Evolutionary conservation across 2,888 invertebrate species (phyloP).

Genomic region (Listrodromus nycthemerus): DNA sequence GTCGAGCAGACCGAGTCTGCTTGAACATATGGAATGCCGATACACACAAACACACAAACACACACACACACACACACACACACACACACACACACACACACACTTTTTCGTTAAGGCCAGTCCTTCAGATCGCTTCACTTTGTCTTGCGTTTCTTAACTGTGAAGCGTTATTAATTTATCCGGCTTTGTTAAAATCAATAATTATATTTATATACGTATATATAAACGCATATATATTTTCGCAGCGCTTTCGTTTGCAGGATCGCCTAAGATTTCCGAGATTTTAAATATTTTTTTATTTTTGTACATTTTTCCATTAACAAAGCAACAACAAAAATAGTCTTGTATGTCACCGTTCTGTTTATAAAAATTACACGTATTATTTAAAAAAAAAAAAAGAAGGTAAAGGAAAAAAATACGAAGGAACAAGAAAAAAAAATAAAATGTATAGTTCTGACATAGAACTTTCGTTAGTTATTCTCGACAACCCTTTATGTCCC

Average conservation of each 20-base stretch:
- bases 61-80: no score
- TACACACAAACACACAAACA: no score
- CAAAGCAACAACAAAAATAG: slow-evolving; percentile 12
- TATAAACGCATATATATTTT: slow-evolving; percentile 9
- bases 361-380: slow-evolving; percentile 50
- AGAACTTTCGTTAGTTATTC: slow-evolving; percentile 65
- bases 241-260: slow-evolving; percentile 19
- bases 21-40: slow-evolving; percentile 42
- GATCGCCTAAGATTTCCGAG: not conserved
- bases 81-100: no score
- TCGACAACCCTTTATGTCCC: slow-evolving; percentile 51
- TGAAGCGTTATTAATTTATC: slow-evolving; percentile 18
- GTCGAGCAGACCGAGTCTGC: slow-evolving; percentile 65
- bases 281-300: slow-evolving; percentile 32
- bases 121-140: not conserved
- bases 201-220: slow-evolving; percentile 22
- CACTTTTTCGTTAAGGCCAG: not conserved
- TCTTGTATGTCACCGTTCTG: slow-evolving; percentile 45
- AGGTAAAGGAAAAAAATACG: slow-evolving; percentile 24
- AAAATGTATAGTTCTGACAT: slow-evolving; percentile 52
- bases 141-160: not conserved
- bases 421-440: slow-evolving; percentile 50
- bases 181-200: slow-evolving; percentile 27
- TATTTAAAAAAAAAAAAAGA: slow-evolving; percentile 46
- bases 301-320: slow-evolving; percentile 30